Evolutionary conservation across 1,140 invertebrate genomes (phyloP).

Genomic region (Phthorimaea operculella): DNA sequence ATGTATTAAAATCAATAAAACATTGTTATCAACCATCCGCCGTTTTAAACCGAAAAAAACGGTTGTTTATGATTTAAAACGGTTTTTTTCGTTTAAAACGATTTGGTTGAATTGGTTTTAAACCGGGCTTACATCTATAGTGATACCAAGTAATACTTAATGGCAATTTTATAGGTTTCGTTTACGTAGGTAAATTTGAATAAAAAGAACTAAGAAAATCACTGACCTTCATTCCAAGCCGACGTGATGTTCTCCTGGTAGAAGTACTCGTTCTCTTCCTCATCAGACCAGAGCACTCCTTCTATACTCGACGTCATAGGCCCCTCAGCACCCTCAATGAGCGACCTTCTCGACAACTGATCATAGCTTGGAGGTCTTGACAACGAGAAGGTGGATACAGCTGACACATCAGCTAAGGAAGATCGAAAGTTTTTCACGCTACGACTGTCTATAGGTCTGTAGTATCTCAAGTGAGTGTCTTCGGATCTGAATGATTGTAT

Average conservation of each 20-base stretch:
- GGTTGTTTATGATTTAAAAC: too few relatives aligned
- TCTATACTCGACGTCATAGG: conserved; percentile 65
- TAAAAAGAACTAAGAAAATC: too few relatives aligned
- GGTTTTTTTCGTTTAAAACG: too few relatives aligned
- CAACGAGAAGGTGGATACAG: conserved; percentile 43
- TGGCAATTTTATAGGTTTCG: too few relatives aligned
- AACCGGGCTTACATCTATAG: too few relatives aligned
- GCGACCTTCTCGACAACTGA: conserved; percentile 48
- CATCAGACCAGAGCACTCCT: conserved; percentile 66
- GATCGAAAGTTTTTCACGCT: conserved; percentile 58
- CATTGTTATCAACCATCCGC: too few relatives aligned
- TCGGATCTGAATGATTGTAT: conserved; percentile 50
- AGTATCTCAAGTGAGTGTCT: conserved; percentile 42
- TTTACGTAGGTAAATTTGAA: too few relatives aligned
- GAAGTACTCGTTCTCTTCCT: conserved; percentile 65
- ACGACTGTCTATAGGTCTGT: conserved; percentile 54
- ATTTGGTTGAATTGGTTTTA: too few relatives aligned
- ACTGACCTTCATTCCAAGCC: conserved; percentile 63
- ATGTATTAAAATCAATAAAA: too few relatives aligned
- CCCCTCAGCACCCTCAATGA: conserved; percentile 43
- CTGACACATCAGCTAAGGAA: conserved; percentile 51
- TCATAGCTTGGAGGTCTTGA: conserved; percentile 57
- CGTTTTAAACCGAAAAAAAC: too few relatives aligned
- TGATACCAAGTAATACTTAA: too few relatives aligned
- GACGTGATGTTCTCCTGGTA: conserved; percentile 62